Conservation (phyloP, 2,113 vertebrate genomes). For the Bettongia penicillata region DNA sequence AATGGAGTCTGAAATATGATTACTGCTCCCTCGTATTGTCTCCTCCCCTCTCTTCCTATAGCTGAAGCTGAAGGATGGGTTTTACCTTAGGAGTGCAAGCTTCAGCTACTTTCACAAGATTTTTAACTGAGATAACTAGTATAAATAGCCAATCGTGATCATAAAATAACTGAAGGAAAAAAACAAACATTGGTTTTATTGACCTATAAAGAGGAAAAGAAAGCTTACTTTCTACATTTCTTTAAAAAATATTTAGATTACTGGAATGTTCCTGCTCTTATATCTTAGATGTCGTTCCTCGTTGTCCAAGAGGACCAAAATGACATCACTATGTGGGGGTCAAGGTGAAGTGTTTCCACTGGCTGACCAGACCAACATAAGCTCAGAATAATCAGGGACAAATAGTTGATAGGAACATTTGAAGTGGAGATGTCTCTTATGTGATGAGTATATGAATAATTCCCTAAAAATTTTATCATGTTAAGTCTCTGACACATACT, state of each 20-base stretch:
- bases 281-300: too few relatives aligned
- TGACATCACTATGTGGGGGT: too few relatives aligned
- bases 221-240: neutral
- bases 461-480: neutral
- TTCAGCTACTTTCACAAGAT: slow-evolving; percentile 16
- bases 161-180: neutral
- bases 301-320: too few relatives aligned
- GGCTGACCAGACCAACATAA: too few relatives aligned
- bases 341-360: too few relatives aligned
- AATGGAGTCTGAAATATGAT: neutral
- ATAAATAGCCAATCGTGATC: neutral
- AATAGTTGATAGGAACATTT: too few relatives aligned
- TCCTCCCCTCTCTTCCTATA: too few relatives aligned
- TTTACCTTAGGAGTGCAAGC: neutral
- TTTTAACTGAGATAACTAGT: neutral
- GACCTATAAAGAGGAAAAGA: neutral
- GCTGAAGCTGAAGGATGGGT: neutral
- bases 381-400: too few relatives aligned
- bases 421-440: neutral
- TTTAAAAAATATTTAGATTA: slow-evolving; percentile 39
- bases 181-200: slow-evolving; percentile 1
- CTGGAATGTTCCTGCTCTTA: neutral
- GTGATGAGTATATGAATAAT: neutral
- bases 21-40: too few relatives aligned
- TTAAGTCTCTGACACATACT: too few relatives aligned